Evolutionary conservation across 2,113 vertebrate species (phyloP).

Genomic region (Pomatorhinus ruficollis): DNA sequence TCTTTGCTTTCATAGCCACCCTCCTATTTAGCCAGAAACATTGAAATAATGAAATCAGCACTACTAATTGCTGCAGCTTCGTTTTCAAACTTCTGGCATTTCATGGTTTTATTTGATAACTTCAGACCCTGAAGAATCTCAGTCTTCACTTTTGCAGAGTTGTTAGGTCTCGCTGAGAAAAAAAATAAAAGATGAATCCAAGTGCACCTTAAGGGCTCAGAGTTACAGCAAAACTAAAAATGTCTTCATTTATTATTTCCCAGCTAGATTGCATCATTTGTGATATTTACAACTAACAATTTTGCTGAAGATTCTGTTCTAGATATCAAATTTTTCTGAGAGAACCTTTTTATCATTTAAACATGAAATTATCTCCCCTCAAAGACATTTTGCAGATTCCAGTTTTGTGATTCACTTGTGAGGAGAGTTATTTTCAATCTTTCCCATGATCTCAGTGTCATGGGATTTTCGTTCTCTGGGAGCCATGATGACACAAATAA

Average conservation of each 20-base stretch:
- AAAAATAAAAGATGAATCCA: neutral
- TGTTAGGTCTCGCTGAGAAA: neutral
- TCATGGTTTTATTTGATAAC: neutral
- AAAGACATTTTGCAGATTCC: slow-evolving; percentile 41
- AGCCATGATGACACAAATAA: neutral
- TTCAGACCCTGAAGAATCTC: neutral
- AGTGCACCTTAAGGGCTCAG: neutral
- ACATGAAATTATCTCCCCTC: neutral
- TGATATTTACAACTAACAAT: neutral
- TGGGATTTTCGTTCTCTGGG: slow-evolving; percentile 49
- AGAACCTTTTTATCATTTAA: neutral
- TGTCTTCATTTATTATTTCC: neutral
- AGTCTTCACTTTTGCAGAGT: neutral
- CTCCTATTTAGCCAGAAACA: neutral
- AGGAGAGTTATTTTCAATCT: slow-evolving; percentile 64
- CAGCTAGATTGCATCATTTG: neutral
- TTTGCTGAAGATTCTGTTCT: neutral
- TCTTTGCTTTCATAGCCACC: neutral
- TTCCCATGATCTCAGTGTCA: slow-evolving; percentile 73
- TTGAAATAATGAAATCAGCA: neutral
- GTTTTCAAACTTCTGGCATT: neutral
- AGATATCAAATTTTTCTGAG: neutral
- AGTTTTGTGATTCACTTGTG: slow-evolving; percentile 65
- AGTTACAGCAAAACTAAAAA: neutral
- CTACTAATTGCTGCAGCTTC: neutral